Base-by-base conservation (phyloP, 2,888 invertebrate species). In the Drosophila paranaensis region DNA sequence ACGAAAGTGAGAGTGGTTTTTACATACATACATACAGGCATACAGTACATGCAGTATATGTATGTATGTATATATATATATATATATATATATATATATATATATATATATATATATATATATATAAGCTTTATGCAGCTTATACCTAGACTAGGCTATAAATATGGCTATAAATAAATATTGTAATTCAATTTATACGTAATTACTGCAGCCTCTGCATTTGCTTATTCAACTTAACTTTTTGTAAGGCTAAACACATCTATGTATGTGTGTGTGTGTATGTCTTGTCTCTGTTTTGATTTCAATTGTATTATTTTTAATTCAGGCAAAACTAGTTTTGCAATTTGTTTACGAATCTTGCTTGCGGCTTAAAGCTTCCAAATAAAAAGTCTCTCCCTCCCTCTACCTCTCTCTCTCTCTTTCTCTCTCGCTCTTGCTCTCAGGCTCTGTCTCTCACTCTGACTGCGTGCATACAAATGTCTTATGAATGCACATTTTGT, bases 1-100 rank as follows among this genome's bases (percentile, higher is more conserved):
- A 81, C 76, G 74, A 87, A 87, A 86, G 89, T 84, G 82, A 89
- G 87, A 86, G 89, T 89, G 79, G 68, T 70, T 50, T 48, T 33
- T 13, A 13, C 11, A 25, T 45, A 45, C 11, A 25, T 45, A 45
- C 25, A 45, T 48, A 48, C 30, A 30, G n/a, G n/a, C 10, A 25
- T 14, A 25, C 14, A 5, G n/a, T 16, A 48, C 11, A 30, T 6
- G n/a, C 16, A n/a, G n/a, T n/a, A n/a, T n/a, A n/a, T n/a, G n/a
- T n/a, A n/a, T n/a, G n/a, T n/a, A n/a, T n/a, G n/a, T n/a, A 50
- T 50, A 16, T 33, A 50, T 33, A 11, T 33, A 33, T 50, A 16
- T 50, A 11, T 30, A 16, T 50, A 11, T n/a, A 50, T 50, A 16
- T 33, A 50, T 33, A 11, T 33, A 33, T 50, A 16, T 50, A 11